A percentile compares a stretch with the other conserved stretches of the same genome.
Evolutionary conservation across 2,888 invertebrate genomes (phyloP).

Genomic region (Hirtodrosophila cameraria): DNA sequence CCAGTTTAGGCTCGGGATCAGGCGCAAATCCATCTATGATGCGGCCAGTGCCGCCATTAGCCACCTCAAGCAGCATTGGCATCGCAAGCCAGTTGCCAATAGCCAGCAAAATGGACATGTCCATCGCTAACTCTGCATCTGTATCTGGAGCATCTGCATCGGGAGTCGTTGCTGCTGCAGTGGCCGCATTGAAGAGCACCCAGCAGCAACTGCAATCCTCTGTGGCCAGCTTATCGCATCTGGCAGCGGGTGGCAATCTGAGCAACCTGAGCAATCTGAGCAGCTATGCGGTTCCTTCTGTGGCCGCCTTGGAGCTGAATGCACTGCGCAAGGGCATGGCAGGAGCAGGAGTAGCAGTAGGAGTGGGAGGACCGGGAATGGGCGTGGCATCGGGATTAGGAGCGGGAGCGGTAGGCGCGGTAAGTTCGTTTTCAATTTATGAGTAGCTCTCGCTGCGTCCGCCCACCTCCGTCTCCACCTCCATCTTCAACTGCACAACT

Average conservation of each 20-base stretch:
- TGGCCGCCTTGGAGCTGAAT: conserved; percentile 62
- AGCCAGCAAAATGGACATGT: conserved; percentile 41
- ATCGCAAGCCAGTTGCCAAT: conserved; percentile 35
- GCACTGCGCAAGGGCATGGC: conserved; percentile 79
- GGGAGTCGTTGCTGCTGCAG: conserved; percentile 56
- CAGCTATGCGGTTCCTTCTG: conserved; percentile 43
- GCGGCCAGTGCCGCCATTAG: conserved; percentile 84
- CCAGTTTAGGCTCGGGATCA: conserved; percentile 2
- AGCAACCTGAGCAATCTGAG: conserved; percentile 50
- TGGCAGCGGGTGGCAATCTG: conserved; percentile 62
- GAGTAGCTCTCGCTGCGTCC: conserved; percentile 62
- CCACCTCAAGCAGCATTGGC: conserved; percentile 78
- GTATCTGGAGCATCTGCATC: conserved; percentile 5
- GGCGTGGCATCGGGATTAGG: conserved; percentile 31
- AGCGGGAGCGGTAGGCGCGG: conserved; percentile 79
- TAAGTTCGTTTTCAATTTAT: conserved; percentile 81
- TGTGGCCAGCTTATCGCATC: conserved; percentile 66
- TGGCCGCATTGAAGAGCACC: conserved; percentile 66
- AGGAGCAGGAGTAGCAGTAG: conserved; percentile 47
- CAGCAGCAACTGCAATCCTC: conserved; percentile 69
- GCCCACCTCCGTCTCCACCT: conserved; percentile 36
- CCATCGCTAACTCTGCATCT: conserved; percentile 18
- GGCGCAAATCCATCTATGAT: conserved; percentile 46
- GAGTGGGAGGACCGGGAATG: conserved; percentile 43
- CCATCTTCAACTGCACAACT: conserved; percentile 54